phyloP scores from a whole-genome alignment of 2,797 vertebrate genomes.

The Luscinia luscinia region DNA sequence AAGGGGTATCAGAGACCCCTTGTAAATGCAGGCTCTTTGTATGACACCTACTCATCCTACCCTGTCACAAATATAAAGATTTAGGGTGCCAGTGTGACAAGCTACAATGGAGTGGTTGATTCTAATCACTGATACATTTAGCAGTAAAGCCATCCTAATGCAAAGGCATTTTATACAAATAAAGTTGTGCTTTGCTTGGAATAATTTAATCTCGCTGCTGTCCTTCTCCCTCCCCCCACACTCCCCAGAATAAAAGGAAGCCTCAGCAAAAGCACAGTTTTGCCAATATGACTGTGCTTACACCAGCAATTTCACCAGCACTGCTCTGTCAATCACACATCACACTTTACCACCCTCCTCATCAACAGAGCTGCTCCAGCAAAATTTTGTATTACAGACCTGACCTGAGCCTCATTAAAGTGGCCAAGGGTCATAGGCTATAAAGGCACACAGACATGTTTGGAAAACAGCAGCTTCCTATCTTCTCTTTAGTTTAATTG shows the following conservation, averaged over 20 bases:
- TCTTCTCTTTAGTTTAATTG: conserved; percentile 34
- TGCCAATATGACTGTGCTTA: conserved; percentile 28
- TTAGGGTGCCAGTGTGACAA: not conserved
- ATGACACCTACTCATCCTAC: not conserved
- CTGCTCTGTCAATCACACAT: conserved; percentile 52
- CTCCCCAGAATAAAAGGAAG: conserved; percentile 5
- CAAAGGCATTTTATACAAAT: not conserved
- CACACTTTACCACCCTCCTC: conserved; percentile 29
- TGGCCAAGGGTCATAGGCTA: conserved; percentile 8
- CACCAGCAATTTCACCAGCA: conserved; percentile 16
- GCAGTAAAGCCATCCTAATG: not conserved
- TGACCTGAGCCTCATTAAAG: conserved; percentile 54
- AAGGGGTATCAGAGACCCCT: not conserved
- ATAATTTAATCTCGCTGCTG: not conserved
- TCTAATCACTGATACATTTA: not conserved
- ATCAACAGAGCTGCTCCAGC: conserved; percentile 53
- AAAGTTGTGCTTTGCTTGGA: not conserved
- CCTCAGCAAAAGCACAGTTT: not conserved
- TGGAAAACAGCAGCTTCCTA: conserved; percentile 39
- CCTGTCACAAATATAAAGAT: not conserved
- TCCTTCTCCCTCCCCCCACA: not conserved
- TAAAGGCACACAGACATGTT: not conserved
- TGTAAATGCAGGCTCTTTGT: not conserved
- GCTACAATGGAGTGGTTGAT: fast-evolving
- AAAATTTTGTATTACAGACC: conserved; percentile 42